These are phyloP conservation scores for Pimephales promelas DNA, from an alignment of 2,113 vertebrate genomes.

Conservation along the genomic window DNA sequence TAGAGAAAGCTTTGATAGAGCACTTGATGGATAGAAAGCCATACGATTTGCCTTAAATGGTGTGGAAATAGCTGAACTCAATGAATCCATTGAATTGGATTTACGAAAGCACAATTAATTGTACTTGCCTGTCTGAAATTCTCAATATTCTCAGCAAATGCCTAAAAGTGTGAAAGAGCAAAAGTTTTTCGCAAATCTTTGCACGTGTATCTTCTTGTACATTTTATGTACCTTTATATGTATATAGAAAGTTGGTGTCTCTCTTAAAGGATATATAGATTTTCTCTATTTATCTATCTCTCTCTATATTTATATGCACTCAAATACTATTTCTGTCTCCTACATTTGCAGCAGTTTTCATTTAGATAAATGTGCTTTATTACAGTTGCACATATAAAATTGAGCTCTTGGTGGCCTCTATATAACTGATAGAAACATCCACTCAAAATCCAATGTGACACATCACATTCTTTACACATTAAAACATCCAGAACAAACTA, in stretches of 20 bases:
- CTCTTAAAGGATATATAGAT: no score
- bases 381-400: neutral
- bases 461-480: neutral
- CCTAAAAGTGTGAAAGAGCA: neutral
- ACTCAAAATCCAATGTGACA: neutral
- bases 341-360: neutral
- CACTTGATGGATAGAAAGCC: slow-evolving; percentile 13
- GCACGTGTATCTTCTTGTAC: no score
- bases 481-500: neutral
- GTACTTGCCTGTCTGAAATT: neutral
- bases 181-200: neutral
- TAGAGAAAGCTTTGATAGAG: slow-evolving; percentile 2
- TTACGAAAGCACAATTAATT: neutral
- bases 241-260: no score
- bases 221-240: no score
- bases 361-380: slow-evolving; percentile 9
- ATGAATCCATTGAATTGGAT: neutral
- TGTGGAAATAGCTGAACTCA: neutral
- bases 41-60: neutral
- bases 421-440: slow-evolving; percentile 6
- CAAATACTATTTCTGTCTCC: neutral
- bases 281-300: no score
- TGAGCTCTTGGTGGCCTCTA: neutral
- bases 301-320: neutral
- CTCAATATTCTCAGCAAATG: neutral